These are phyloP conservation scores for Microtus montanus DNA, from an alignment of 2,113 vertebrate species.

Conservation along the genomic window DNA sequence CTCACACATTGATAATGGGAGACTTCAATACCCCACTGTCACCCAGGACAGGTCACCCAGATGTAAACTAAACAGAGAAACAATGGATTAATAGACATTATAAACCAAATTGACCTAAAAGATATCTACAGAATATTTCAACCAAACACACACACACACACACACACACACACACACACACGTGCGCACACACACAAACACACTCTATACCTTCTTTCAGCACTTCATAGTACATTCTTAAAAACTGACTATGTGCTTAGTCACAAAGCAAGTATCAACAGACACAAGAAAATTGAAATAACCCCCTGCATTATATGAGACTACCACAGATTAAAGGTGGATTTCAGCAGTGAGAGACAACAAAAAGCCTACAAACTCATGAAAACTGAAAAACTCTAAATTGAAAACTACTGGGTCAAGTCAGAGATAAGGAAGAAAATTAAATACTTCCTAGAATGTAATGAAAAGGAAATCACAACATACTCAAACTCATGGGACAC, in stretches of 20 bases:
- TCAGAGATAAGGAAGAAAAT: neutral
- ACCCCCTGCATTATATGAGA: neutral
- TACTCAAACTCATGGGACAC: neutral
- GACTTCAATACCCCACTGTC: neutral
- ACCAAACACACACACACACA: neutral
- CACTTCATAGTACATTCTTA: neutral
- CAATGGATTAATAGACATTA: neutral
- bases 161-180: too few species aligned
- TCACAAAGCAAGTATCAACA: neutral
- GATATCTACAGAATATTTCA: neutral
- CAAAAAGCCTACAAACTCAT: neutral
- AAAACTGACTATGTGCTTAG: neutral
- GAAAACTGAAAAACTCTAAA: neutral
- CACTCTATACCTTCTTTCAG: neutral
- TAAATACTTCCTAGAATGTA: neutral
- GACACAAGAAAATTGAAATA: neutral
- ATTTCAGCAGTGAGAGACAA: neutral
- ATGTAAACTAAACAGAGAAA: neutral
- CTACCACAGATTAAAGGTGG: neutral
- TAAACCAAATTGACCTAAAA: neutral
- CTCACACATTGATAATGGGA: neutral
- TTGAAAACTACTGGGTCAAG: neutral
- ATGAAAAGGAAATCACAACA: neutral
- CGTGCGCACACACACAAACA: too few species aligned
- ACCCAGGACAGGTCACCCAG: neutral